Base-by-base conservation (phyloP, 2,797 vertebrate species). In the Danio jaintianensis region DNA sequence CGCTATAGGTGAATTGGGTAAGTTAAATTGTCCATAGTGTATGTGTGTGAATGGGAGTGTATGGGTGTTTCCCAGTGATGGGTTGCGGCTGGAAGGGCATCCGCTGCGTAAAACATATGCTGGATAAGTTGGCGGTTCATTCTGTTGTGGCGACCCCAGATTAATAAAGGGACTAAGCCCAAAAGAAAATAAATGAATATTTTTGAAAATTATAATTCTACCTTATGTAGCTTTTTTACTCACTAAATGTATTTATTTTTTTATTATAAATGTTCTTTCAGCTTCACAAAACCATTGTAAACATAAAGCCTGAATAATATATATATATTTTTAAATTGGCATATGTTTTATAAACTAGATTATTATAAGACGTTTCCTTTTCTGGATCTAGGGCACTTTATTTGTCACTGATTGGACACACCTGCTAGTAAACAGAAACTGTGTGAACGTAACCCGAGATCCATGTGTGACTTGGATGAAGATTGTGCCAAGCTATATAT, bases 401-500 rank as follows among this genome's bases (percentile, higher is more conserved):
- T 48, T 50, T n/a, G 66, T 50, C 45, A 36, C 1, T 36, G 22
- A 50, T 69, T 50, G 50, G 15, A 38, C 47, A 38, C 67, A 69
- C 29, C 67, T 69, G 67, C 52, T 52, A n/a, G 22, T 38, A 69
- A 38, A 69, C 16, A 38, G 47, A n/a, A 48, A 52, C 47, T 69
- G 9, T 69, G 67, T 52, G 47, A 69, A 13, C 50, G 50, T 55
- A 20, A 71, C 38, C 12, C 12, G 12, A 71, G 53, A 71, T 22
- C 50, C 50, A 15, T 71, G 50, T 63, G 66, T 50, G 59, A 36
- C n/a, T 42, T 40, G 59, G n/a, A 40, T 74, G 4, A 61, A 52
- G 40, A n/a, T 55, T 45, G 20, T 76, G 50, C 74, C 40, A 42
- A 45, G 38, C 74, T 76, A 66, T 55, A 66, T 66, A 66, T 66